Base-by-base conservation (phyloP, 2,888 invertebrate species). In the Leptodirus hochenwartii region DNA sequence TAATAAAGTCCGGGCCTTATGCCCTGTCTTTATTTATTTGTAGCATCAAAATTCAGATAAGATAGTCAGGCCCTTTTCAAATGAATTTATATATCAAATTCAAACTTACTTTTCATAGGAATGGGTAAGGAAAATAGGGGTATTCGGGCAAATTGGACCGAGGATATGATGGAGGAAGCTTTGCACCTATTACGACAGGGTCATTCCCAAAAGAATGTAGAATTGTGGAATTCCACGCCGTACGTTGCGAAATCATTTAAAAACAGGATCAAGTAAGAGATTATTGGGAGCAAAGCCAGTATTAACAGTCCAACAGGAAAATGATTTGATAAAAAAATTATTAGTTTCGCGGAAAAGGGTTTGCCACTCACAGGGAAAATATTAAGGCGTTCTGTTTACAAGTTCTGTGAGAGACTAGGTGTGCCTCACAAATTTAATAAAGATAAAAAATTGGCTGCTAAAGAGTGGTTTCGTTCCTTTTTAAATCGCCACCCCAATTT, bases 101-200 rank as follows among this genome's bases (percentile, higher is more conserved):
- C n/a, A n/a, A n/a, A n/a, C n/a, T n/a, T n/a, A n/a, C n/a, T n/a
- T n/a, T n/a, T n/a, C n/a, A n/a, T n/a, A n/a, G n/a, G n/a, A 20
- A 20, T 28, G 5, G 32, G 32, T 17, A 20, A 31, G 22, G 15
- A 13, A 27, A 17, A 27, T 29, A 13, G 32, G 15, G 32, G 34
- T 9, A 32, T 34, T 23, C 22, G 36, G 22, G 34, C 20, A 15
- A 36, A 34, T 25, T 36, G 36, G 33, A 34, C 22, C 4, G 17
- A 27, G 24, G 37, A 35, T n/a, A 37, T 35, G 30, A 35, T 33
- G 37, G 25, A 27, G 12, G 30, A 35, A 29, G 34, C 32, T 10
- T 8, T 37, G 10, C 3, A 15, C 24, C 22, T 37, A 9, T 22
- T 32, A 15, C 34, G 22, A 24, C 13, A 30, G 17, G 32, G 37